A percentile compares a stretch with the other conserved stretches of the same genome.
Evolutionary conservation across 2,113 vertebrate genomes (phyloP).

Genomic region (Paradoxurus hermaphroditus): DNA sequence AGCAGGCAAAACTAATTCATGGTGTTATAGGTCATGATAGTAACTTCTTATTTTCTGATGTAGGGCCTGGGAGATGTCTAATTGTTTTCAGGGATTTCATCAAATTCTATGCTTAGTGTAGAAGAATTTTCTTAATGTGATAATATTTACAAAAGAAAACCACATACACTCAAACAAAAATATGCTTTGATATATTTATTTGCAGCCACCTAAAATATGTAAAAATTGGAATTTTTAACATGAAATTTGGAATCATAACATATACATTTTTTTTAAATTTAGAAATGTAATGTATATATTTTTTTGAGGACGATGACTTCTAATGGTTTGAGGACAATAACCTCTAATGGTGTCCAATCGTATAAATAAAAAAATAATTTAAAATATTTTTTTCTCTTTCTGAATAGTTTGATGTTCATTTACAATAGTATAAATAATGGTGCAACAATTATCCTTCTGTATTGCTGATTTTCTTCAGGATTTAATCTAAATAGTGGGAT

Average conservation of each 20-base stretch:
- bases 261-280: background rate
- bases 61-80: background rate
- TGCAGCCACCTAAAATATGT: background rate
- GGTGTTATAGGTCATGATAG: background rate
- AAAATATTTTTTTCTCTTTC: background rate
- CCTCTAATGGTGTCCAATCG: background rate
- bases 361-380: background rate
- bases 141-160: background rate
- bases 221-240: background rate
- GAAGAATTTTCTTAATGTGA: background rate
- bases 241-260: background rate
- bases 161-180: background rate
- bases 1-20: background rate
- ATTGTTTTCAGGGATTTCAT: background rate
- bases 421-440: background rate
- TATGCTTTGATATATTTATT: background rate
- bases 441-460: background rate
- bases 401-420: background rate
- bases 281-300: background rate
- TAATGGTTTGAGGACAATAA: background rate
- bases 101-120: background rate
- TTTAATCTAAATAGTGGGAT: background rate
- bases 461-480: background rate
- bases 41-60: background rate
- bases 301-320: background rate